Evolutionary conservation across 2,888 invertebrate genomes (phyloP).

Genomic region (Caenorhabditis wallacei): DNA sequence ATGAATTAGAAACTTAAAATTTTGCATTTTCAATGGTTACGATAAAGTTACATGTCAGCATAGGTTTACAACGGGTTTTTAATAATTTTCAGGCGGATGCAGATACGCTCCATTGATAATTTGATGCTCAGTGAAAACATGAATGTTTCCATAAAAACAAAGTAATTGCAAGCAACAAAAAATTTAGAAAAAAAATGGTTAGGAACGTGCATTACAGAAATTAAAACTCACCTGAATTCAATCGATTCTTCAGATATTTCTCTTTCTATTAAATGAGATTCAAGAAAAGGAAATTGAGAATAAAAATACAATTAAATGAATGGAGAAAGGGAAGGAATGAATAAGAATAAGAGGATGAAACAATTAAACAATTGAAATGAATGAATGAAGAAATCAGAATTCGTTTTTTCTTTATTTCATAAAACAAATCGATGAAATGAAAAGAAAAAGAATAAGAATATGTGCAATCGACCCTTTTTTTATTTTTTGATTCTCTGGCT

Average conservation of each 20-base stretch:
- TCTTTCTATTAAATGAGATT: neutral
- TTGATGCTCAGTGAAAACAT: constrained; percentile 19
- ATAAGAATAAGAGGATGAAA: constrained; percentile 13
- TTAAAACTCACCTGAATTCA: constrained; percentile 46
- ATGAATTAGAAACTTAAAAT: neutral
- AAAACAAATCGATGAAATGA: neutral
- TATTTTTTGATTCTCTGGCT: constrained; percentile 49
- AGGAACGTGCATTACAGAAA: constrained; percentile 45
- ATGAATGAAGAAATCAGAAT: neutral
- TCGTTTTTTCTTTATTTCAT: constrained; percentile 11
- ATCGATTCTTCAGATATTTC: neutral
- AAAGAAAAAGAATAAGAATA: constrained; percentile 17
- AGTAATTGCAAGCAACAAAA: constrained; percentile 43
- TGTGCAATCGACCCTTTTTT: constrained; percentile 56
- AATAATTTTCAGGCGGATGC: neutral
- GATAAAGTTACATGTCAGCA: constrained; percentile 4
- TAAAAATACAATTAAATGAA: constrained; percentile 48
- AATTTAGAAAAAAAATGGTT: constrained; percentile 13
- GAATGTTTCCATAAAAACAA: constrained; percentile 19
- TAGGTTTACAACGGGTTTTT: neutral
- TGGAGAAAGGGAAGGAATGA: neutral
- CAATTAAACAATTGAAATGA: constrained; percentile 25
- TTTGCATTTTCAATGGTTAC: neutral
- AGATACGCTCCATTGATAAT: constrained; percentile 16
- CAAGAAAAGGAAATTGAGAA: neutral